Evolutionary conservation across 2,888 invertebrate species (phyloP).

Genomic region (Callimorpha dominula): DNA sequence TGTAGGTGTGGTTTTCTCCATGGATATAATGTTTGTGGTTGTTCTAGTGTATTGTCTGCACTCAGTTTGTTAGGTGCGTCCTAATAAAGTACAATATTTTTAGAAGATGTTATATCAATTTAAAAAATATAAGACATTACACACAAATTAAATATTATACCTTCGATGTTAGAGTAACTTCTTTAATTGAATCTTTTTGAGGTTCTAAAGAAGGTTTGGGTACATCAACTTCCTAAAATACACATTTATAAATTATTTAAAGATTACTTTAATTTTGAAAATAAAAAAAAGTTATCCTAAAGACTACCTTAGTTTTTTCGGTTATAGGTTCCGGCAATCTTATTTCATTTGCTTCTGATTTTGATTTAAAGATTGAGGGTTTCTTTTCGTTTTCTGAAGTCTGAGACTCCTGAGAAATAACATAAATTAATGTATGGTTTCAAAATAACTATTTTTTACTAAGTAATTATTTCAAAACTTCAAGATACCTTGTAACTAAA

Average conservation of each 20-base stretch:
- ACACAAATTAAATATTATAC: constrained; percentile 16
- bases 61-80: constrained; percentile 25
- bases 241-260: not conserved
- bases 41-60: constrained; percentile 45
- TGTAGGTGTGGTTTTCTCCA: constrained; percentile 59
- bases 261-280: not conserved
- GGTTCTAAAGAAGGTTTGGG: not conserved
- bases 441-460: not conserved
- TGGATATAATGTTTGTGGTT: constrained; percentile 55
- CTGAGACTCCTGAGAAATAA: constrained; percentile 41
- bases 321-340: constrained; percentile 14
- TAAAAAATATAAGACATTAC: not conserved
- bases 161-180: constrained; percentile 24
- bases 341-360: constrained; percentile 9
- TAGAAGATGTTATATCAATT: not conserved
- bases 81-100: constrained; percentile 19
- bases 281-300: not conserved
- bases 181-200: constrained; percentile 7
- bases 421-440: not conserved
- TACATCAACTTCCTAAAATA: constrained; percentile 6
- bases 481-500: not conserved
- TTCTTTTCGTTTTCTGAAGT: constrained; percentile 7
- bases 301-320: constrained; percentile 28
- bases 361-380: not conserved
- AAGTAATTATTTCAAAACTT: not conserved